These are phyloP conservation scores for Syritta pipiens DNA, from an alignment of 2,888 invertebrate species.

Conservation along the genomic window DNA sequence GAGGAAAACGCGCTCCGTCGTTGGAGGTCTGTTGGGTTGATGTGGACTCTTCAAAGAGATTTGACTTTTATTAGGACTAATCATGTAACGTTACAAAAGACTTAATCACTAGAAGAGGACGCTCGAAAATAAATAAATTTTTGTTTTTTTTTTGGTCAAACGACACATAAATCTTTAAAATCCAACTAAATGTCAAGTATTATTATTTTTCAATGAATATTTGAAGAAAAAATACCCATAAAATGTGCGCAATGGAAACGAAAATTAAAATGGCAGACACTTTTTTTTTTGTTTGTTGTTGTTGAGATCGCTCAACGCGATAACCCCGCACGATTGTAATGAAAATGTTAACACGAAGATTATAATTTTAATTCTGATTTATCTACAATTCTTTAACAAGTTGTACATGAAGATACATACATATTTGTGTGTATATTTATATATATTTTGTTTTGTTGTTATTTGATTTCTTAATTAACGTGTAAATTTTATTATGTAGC, in stretches of 20 bases:
- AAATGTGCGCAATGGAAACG: too few relatives aligned
- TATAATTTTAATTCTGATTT: slow-evolving; percentile 43
- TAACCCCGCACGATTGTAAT: slow-evolving; percentile 50
- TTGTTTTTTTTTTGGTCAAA: not conserved
- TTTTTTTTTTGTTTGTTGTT: not conserved
- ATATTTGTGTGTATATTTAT: too few relatives aligned
- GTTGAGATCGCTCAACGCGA: slow-evolving; percentile 22
- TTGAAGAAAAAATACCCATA: too few relatives aligned
- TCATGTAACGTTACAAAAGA: slow-evolving; percentile 40
- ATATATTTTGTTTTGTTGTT: not conserved
- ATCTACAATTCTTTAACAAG: slow-evolving; percentile 4
- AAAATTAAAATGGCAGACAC: too few relatives aligned
- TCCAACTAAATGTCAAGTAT: too few relatives aligned
- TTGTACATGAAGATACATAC: slow-evolving; percentile 2
- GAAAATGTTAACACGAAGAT: slow-evolving; percentile 58
- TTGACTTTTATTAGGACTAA: slow-evolving; percentile 44
- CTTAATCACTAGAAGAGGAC: slow-evolving; percentile 4
- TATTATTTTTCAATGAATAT: too few relatives aligned
- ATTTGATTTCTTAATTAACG: slow-evolving; percentile 49
- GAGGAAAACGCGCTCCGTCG: not conserved
- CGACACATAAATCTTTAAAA: too few relatives aligned
- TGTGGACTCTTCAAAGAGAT: not conserved
- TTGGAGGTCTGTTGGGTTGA: slow-evolving; percentile 19
- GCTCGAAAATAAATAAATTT: not conserved
- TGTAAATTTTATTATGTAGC: slow-evolving; percentile 9